phyloP scores from a whole-genome alignment of 2,113 vertebrate species.

The Anhinga rufa region DNA sequence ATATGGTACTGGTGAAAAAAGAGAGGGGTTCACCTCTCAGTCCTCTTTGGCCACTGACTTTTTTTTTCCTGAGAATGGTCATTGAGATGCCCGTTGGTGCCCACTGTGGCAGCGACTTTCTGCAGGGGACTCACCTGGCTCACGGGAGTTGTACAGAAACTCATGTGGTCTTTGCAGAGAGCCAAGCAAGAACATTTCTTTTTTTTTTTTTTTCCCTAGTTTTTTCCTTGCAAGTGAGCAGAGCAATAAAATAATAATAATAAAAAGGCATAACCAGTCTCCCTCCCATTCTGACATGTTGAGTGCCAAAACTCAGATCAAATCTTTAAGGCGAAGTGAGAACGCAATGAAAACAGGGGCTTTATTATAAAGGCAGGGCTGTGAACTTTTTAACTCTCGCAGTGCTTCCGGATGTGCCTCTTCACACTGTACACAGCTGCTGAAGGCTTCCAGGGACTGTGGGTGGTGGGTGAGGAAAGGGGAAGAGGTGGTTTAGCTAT shows the following conservation, averaged over 20 bases:
- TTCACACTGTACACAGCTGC: constrained; percentile 14
- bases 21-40: background rate
- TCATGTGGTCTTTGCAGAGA: background rate
- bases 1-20: background rate
- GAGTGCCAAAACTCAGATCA: constrained; percentile 32
- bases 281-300: background rate
- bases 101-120: background rate
- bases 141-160: background rate
- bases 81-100: background rate
- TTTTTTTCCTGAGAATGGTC: background rate
- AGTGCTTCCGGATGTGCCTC: constrained; percentile 2
- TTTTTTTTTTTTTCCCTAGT: background rate
- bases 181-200: background rate
- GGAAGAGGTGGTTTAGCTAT: constrained; percentile 52
- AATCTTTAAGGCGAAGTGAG: background rate
- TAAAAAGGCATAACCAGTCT: background rate
- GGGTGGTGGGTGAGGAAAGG: constrained; percentile 56
- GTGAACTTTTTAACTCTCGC: constrained; percentile 35
- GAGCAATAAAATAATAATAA: constrained; percentile 1
- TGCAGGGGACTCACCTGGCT: background rate
- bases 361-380: constrained; percentile 34
- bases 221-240: background rate
- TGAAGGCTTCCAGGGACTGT: constrained; percentile 38
- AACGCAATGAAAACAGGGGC: constrained; percentile 40
- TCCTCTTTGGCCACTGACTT: background rate